Percentiles rank a stretch among this genome's conserved stretches.
phyloP scores from a whole-genome alignment of 1,140 invertebrate genomes.

The Pygmarrhopalites habei region DNA sequence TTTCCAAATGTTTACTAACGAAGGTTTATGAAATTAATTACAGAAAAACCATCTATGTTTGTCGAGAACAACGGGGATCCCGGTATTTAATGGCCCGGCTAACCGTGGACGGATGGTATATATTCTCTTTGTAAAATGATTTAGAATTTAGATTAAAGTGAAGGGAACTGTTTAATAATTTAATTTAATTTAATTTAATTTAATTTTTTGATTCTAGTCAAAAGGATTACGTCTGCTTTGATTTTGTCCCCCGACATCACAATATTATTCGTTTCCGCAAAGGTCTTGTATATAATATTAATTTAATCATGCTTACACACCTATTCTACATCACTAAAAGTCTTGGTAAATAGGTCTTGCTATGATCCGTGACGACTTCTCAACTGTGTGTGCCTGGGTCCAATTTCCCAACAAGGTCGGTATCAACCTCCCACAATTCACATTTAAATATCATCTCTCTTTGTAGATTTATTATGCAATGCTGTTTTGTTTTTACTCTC shows the following conservation, averaged over 20 bases:
- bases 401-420: conserved; percentile 78
- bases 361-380: conserved; percentile 70
- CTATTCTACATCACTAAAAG: no score
- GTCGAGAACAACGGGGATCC: conserved; percentile 76
- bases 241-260: conserved; percentile 90
- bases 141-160: no score
- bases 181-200: no score
- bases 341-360: conserved; percentile 44
- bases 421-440: no score
- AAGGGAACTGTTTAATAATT: no score
- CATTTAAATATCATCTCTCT: no score
- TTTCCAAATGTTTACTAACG: no score
- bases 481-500: no score
- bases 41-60: conserved; percentile 87
- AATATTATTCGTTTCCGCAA: conserved; percentile 89
- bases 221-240: conserved; percentile 95
- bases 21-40: no score
- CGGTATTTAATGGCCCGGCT: conserved; percentile 91
- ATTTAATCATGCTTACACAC: no score
- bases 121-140: conserved; percentile 1
- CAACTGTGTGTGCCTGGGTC: conserved; percentile 85
- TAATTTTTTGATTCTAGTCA: conserved; percentile 58
- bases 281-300: no score
- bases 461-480: no score
- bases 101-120: conserved; percentile 87